Conservation (phyloP, 1,140 invertebrate species). For the Globodera ellingtonae region DNA sequence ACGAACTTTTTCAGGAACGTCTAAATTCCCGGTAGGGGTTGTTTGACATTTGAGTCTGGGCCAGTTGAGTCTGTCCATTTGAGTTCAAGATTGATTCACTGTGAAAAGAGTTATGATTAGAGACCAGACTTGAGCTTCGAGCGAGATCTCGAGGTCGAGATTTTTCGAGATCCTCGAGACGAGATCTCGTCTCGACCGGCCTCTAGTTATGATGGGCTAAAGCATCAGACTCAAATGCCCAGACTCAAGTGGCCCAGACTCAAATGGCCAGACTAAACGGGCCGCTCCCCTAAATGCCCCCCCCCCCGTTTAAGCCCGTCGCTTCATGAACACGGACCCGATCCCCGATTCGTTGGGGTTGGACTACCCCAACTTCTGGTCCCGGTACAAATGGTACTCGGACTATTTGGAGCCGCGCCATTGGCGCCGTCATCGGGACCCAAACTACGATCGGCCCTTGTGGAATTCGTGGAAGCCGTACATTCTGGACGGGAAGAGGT, state of each 20-base stretch:
- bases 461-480: conserved; percentile 62
- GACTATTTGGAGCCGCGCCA: conserved; percentile 62
- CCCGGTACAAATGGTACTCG: conserved; percentile 62
- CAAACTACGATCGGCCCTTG: conserved; percentile 63
- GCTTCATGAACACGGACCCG: conserved; percentile 58
- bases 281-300: neutral
- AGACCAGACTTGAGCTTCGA: too few relatives aligned
- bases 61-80: too few relatives aligned
- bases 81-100: too few relatives aligned
- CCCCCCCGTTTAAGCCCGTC: conserved; percentile 37
- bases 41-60: too few relatives aligned
- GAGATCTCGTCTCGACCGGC: too few relatives aligned
- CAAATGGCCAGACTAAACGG: too few relatives aligned
- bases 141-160: too few relatives aligned
- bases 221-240: too few relatives aligned
- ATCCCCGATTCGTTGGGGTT: conserved; percentile 56
- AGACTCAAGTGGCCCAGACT: too few relatives aligned
- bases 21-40: neutral
- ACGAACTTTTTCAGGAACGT: neutral
- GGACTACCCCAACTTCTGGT: conserved; percentile 47
- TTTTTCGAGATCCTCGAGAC: too few relatives aligned
- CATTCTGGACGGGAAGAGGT: conserved; percentile 53
- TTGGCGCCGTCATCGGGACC: conserved; percentile 61
- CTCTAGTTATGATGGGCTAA: too few relatives aligned
- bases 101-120: too few relatives aligned